phyloP scores from a whole-genome alignment of 2,888 invertebrate genomes.

The Halocaridina rubra region DNA sequence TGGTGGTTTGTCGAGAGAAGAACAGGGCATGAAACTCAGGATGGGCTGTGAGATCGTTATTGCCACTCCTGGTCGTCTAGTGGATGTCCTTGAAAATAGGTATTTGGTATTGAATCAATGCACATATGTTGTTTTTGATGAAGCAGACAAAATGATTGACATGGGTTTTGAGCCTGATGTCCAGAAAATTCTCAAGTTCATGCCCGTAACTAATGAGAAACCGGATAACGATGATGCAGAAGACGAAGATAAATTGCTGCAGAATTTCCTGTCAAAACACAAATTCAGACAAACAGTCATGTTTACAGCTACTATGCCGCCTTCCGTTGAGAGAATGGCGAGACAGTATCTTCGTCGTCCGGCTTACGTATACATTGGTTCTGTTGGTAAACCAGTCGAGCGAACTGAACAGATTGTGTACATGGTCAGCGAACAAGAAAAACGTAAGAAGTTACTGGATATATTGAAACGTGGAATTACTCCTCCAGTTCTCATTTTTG shows the following conservation, averaged over 20 bases:
- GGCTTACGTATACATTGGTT: slow-evolving; percentile 97
- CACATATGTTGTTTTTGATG: slow-evolving; percentile 95
- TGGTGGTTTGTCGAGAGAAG: slow-evolving; percentile 96
- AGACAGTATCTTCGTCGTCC: slow-evolving; percentile 94
- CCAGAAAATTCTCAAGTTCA: slow-evolving; percentile 95
- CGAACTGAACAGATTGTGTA: slow-evolving; percentile 97
- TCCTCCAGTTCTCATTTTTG: slow-evolving; percentile 98
- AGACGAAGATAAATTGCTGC: slow-evolving; percentile 88
- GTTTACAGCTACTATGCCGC: slow-evolving; percentile 99
- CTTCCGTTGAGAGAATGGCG: slow-evolving; percentile 95
- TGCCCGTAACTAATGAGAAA: slow-evolving; percentile 98
- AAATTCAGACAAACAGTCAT: slow-evolving; percentile 99
- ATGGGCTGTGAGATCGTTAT: slow-evolving; percentile 99
- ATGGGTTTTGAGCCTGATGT: slow-evolving; percentile 97
- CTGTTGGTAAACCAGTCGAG: slow-evolving; percentile 96
- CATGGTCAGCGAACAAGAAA: slow-evolving; percentile 95
- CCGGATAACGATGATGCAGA: slow-evolving; percentile 99
- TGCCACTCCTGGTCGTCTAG: slow-evolving; percentile 98
- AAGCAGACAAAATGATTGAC: slow-evolving; percentile 99
- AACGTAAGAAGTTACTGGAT: slow-evolving; percentile 94
- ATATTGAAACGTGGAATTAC: slow-evolving; percentile 83
- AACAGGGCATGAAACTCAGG: slow-evolving; percentile 95
- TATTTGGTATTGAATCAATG: slow-evolving; percentile 97
- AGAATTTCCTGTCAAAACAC: slow-evolving; percentile 94
- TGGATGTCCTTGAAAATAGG: slow-evolving; percentile 97